Conservation (phyloP, 1,140 invertebrate genomes). For the Drosophila ficusphila region DNA sequence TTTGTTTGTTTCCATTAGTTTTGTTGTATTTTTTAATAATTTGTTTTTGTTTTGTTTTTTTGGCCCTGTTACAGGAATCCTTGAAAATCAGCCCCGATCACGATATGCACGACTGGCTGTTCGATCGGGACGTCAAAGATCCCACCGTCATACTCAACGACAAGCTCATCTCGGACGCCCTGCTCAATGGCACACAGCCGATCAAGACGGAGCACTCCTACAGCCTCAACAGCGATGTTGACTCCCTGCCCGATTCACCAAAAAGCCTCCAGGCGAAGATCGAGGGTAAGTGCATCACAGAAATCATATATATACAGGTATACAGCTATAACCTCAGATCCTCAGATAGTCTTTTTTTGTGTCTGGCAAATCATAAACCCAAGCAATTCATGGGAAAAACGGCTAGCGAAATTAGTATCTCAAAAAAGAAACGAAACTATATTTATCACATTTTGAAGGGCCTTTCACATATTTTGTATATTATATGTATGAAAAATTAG, state of each 20-base stretch:
- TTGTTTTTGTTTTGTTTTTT: slow-evolving; percentile 16
- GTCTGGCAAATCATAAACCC: too few relatives aligned
- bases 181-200: slow-evolving; percentile 89
- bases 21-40: too few relatives aligned
- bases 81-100: slow-evolving; percentile 86
- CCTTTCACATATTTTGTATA: too few relatives aligned
- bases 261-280: slow-evolving; percentile 87
- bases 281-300: slow-evolving; percentile 85
- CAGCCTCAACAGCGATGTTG: slow-evolving; percentile 89
- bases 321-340: too few relatives aligned
- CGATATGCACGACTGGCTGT: slow-evolving; percentile 86
- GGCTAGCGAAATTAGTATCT: too few relatives aligned
- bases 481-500: too few relatives aligned
- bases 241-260: slow-evolving; percentile 88
- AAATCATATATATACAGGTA: not conserved
- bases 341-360: too few relatives aligned
- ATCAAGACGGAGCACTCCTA: slow-evolving; percentile 95
- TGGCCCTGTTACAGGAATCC: slow-evolving; percentile 85
- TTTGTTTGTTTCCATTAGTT: slow-evolving; percentile 40
- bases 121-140: slow-evolving; percentile 85
- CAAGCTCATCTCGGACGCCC: slow-evolving; percentile 94
- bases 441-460: too few relatives aligned
- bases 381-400: too few relatives aligned
- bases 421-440: too few relatives aligned
- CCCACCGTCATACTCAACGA: slow-evolving; percentile 91